Percentiles rank a stretch among this genome's conserved stretches.
These are phyloP conservation scores for Andrena marginata DNA, from an alignment of 2,888 invertebrate species.

Conservation along the genomic window DNA sequence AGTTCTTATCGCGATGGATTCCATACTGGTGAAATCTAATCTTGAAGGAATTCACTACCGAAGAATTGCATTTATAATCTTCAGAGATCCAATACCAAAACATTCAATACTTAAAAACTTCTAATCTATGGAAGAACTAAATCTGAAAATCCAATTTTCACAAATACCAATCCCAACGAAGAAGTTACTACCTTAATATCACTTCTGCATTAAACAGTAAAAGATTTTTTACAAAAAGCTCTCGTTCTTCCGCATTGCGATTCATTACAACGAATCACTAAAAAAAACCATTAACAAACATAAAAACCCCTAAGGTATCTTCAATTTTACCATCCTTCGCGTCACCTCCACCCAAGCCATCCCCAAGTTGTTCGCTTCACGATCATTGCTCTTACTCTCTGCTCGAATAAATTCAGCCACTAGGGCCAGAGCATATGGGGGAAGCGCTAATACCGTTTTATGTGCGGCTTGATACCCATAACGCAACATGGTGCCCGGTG, in stretches of 20 bases:
- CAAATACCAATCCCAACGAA: too few relatives aligned
- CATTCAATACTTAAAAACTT: too few relatives aligned
- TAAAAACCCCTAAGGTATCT: background rate
- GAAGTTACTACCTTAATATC: too few relatives aligned
- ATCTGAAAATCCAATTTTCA: too few relatives aligned
- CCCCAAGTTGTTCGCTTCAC: background rate
- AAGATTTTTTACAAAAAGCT: too few relatives aligned
- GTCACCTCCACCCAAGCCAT: background rate
- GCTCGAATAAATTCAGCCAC: constrained; percentile 58
- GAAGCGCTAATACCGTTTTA: constrained; percentile 82
- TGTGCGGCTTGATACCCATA: constrained; percentile 80
- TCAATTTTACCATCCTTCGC: background rate
- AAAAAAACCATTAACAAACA: background rate
- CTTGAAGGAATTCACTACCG: too few relatives aligned
- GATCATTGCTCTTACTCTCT: constrained; percentile 26
- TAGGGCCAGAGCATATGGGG: constrained; percentile 77
- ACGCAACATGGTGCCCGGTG: constrained; percentile 78
- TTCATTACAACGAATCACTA: background rate
- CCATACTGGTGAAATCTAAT: too few relatives aligned
- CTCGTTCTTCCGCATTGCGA: background rate
- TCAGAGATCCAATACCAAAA: too few relatives aligned
- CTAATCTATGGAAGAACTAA: too few relatives aligned
- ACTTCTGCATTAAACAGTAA: too few relatives aligned
- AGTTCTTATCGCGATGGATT: too few relatives aligned
- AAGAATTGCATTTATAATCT: too few relatives aligned